phyloP scores from a whole-genome alignment of 2,888 invertebrate genomes.

The Esperia sulphurella region DNA sequence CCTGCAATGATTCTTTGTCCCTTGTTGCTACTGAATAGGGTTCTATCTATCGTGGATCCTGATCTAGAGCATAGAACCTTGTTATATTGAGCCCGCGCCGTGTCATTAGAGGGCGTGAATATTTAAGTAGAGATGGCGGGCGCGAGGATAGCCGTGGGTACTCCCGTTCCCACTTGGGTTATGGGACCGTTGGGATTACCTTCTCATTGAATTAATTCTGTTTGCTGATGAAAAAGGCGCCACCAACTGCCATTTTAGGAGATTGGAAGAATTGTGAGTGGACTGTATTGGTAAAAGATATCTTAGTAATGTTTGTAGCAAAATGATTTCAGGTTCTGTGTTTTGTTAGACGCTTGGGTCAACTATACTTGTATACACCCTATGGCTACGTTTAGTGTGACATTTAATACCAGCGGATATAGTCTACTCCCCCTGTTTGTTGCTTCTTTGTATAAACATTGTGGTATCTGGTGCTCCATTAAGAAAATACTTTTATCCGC shows the following conservation, averaged over 20 bases:
- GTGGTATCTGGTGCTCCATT: not conserved
- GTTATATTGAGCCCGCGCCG: conserved; percentile 54
- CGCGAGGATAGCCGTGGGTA: conserved; percentile 43
- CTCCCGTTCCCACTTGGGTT: conserved; percentile 50
- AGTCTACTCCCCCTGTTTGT: not conserved
- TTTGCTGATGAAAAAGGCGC: conserved; percentile 54
- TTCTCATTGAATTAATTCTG: conserved; percentile 64
- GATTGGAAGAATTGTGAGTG: conserved; percentile 29
- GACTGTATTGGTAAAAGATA: conserved; percentile 4
- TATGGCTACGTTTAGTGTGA: too few species aligned
- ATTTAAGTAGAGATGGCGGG: conserved; percentile 65
- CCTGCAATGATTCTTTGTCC: not conserved
- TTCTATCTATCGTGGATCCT: conserved; percentile 23
- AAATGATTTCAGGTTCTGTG: too few species aligned
- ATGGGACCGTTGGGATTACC: conserved; percentile 61
- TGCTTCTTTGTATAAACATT: too few species aligned
- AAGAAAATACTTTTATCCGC: not conserved
- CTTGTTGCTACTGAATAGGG: conserved; percentile 15
- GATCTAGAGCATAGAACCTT: conserved; percentile 45
- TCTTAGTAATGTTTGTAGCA: not conserved
- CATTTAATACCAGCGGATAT: not conserved
- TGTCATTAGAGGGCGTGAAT: conserved; percentile 74
- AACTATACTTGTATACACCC: too few species aligned
- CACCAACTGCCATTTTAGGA: conserved; percentile 33
- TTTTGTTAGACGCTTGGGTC: too few species aligned